A percentile compares a stretch with the other conserved stretches of the same genome.
phyloP scores from a whole-genome alignment of 1,140 invertebrate species.

The Zaprionus taronus region DNA sequence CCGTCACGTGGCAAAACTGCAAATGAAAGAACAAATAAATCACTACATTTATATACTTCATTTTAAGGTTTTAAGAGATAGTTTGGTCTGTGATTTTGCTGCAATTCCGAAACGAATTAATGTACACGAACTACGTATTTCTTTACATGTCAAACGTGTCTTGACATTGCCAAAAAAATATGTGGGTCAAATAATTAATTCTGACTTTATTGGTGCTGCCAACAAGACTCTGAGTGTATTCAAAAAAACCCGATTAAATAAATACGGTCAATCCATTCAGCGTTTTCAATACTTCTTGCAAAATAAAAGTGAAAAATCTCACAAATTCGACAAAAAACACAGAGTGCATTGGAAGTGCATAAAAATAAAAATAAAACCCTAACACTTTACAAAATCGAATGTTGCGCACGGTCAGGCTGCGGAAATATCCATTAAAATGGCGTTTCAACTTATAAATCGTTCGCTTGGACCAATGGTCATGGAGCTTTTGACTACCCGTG shows the following conservation, averaged over 20 bases:
- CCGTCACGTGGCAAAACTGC: slow-evolving; percentile 91
- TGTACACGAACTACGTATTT: neutral
- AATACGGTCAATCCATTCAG: slow-evolving; percentile 11
- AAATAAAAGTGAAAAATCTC: neutral
- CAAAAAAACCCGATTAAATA: slow-evolving; percentile 25
- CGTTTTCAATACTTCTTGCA: slow-evolving; percentile 14
- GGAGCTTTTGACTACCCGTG: slow-evolving; percentile 15
- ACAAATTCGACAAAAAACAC: neutral
- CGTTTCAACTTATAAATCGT: slow-evolving; percentile 81
- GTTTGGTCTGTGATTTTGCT: neutral
- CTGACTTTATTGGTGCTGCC: slow-evolving; percentile 52
- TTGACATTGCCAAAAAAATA: neutral
- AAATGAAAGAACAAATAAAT: slow-evolving; percentile 53
- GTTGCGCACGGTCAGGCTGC: slow-evolving; percentile 66
- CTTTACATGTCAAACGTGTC: neutral
- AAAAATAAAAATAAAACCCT: slow-evolving; percentile 24
- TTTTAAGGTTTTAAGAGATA: neutral
- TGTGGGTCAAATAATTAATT: slow-evolving; percentile 58
- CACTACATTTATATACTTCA: slow-evolving; percentile 17
- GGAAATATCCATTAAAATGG: slow-evolving; percentile 83
- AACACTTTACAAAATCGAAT: slow-evolving; percentile 59
- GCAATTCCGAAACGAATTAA: neutral
- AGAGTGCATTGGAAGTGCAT: slow-evolving; percentile 16
- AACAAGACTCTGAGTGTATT: slow-evolving; percentile 36
- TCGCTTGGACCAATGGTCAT: slow-evolving; percentile 43